These are phyloP conservation scores for Paracentrotus lividus DNA, from an alignment of 53 echinoderm and acorn worm species.

Conservation along the genomic window DNA sequence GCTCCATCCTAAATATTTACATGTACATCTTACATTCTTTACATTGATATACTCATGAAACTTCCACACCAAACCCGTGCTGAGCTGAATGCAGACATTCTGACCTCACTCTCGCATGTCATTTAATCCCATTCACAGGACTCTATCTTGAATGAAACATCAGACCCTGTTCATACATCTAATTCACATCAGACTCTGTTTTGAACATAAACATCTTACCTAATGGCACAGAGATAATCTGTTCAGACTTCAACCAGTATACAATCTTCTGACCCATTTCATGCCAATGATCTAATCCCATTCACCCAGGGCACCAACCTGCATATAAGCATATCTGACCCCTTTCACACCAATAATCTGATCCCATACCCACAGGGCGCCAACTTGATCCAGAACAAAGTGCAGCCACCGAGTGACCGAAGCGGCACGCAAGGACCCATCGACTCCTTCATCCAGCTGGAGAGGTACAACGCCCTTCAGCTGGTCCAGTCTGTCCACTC, in stretches of 20 bases:
- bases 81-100: too few species aligned
- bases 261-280: not conserved
- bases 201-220: not conserved
- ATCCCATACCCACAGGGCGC: slow-evolving; percentile 73
- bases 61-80: too few species aligned
- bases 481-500: slow-evolving; percentile 97
- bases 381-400: slow-evolving; percentile 91
- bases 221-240: too few species aligned
- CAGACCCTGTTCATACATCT: not conserved
- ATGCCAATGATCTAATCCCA: not conserved
- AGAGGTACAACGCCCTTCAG: slow-evolving; percentile 91
- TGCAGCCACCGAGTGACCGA: slow-evolving; percentile 89
- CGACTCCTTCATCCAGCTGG: slow-evolving; percentile 92
- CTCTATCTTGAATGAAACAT: not conserved
- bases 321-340: too few species aligned
- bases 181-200: not conserved
- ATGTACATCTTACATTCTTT: too few species aligned
- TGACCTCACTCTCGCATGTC: not conserved
- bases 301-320: too few species aligned
- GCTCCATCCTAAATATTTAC: too few species aligned
- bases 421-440: slow-evolving; percentile 84
- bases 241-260: not conserved
- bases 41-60: too few species aligned
- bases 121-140: not conserved
- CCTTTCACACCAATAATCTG: too few species aligned